phyloP scores from a whole-genome alignment of 2,797 vertebrate species.

The Poecile montanus region DNA sequence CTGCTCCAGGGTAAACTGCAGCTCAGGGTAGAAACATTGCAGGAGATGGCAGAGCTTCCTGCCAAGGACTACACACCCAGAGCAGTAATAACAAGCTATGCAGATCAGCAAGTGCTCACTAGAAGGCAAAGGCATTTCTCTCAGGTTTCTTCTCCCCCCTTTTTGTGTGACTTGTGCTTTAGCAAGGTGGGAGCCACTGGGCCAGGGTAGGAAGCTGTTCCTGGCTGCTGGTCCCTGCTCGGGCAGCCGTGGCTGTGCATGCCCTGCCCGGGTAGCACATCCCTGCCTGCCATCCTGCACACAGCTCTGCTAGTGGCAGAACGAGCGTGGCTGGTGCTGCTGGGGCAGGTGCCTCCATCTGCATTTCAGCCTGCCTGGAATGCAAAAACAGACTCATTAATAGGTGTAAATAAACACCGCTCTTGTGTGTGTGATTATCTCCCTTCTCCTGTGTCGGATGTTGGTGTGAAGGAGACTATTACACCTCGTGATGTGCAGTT shows the following conservation, averaged over 20 bases:
- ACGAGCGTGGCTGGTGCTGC: not conserved
- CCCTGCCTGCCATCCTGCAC: not conserved
- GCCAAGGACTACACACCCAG: slow-evolving; percentile 6
- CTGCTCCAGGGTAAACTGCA: not conserved
- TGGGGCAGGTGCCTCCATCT: slow-evolving; percentile 11
- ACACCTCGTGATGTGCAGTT: not conserved
- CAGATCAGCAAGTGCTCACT: not conserved
- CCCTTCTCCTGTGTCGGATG: not conserved
- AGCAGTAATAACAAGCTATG: not conserved
- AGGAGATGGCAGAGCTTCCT: slow-evolving; percentile 22
- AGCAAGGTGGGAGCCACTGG: not conserved
- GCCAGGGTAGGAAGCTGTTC: accelerated
- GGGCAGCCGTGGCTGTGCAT: accelerated
- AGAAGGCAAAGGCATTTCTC: not conserved
- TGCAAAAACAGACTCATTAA: slow-evolving; percentile 38
- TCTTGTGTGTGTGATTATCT: not conserved
- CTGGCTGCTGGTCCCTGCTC: not conserved
- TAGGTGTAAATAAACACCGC: not conserved
- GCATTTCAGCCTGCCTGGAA: slow-evolving; percentile 12
- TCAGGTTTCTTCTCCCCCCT: no score
- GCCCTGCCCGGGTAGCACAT: not conserved
- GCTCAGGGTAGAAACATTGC: not conserved
- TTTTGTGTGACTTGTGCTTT: not conserved
- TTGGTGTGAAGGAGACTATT: not conserved
- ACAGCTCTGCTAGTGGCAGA: not conserved